These are phyloP conservation scores for Picus viridis DNA, from an alignment of 2,797 vertebrate genomes.

Conservation along the genomic window DNA sequence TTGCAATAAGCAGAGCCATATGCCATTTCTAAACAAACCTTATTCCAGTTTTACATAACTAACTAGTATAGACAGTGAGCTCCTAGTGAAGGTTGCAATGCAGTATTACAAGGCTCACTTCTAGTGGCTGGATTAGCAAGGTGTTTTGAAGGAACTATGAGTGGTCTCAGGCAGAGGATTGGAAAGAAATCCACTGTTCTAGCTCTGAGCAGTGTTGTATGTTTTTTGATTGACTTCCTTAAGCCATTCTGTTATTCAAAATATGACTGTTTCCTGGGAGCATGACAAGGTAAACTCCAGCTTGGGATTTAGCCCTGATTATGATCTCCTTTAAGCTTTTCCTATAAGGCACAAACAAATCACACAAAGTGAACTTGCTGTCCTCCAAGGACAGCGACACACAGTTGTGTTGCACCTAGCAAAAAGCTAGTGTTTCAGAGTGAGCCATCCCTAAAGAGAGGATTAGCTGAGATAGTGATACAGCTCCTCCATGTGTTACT, in stretches of 20 bases:
- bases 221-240: neutral
- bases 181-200: neutral
- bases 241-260: neutral
- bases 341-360: neutral
- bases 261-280: neutral
- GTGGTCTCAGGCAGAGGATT: neutral
- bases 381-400: neutral
- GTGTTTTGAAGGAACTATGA: neutral
- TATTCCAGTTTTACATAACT: neutral
- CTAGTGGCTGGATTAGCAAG: neutral
- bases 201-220: neutral
- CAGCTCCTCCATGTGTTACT: neutral
- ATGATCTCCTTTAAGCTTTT: neutral
- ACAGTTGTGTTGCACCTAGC: neutral
- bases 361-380: neutral
- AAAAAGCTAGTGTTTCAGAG: neutral
- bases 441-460: accelerated
- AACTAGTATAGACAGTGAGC: neutral
- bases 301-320: neutral
- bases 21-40: neutral
- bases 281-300: neutral
- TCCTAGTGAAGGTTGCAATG: neutral
- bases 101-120: neutral
- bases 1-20: neutral
- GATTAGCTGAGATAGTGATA: neutral